Evolutionary conservation across 2,888 invertebrate species (phyloP).

Genomic region (Ornithoptera priamus): DNA sequence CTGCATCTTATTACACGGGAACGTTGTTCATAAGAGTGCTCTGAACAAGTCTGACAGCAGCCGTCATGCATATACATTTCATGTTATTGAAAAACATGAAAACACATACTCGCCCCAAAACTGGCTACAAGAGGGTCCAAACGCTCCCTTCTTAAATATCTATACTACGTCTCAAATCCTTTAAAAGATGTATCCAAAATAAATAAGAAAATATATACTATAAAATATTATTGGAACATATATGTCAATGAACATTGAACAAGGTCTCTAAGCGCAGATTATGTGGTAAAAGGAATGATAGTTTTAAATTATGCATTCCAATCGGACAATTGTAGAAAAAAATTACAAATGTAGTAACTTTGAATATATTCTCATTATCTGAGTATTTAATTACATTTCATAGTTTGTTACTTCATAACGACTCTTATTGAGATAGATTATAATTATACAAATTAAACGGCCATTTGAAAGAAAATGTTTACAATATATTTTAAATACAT

Average conservation of each 20-base stretch:
- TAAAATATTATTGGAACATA: not conserved
- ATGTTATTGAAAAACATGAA: conserved; percentile 89
- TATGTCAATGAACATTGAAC: not conserved
- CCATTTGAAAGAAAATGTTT: too few species aligned
- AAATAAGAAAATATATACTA: not conserved
- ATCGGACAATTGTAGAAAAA: too few species aligned
- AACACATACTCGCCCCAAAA: conserved; percentile 89
- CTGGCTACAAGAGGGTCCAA: conserved; percentile 90
- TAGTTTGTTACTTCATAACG: too few species aligned
- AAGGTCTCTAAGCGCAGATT: not conserved
- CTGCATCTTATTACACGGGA: conserved; percentile 93
- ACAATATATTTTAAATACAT: too few species aligned
- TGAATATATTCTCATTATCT: too few species aligned
- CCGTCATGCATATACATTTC: conserved; percentile 98
- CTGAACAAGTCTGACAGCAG: conserved; percentile 89
- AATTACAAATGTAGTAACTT: too few species aligned
- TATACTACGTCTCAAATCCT: conserved; percentile 78
- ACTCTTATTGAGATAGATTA: too few species aligned
- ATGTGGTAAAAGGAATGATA: too few species aligned
- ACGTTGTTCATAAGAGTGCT: conserved; percentile 95
- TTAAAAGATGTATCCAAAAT: conserved; percentile 33
- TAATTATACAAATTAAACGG: too few species aligned
- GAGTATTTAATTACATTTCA: too few species aligned
- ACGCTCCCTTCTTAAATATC: conserved; percentile 84
- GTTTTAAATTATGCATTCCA: too few species aligned